These are phyloP conservation scores for Pimephales promelas DNA, from an alignment of 2,113 vertebrate species.

Conservation along the genomic window DNA sequence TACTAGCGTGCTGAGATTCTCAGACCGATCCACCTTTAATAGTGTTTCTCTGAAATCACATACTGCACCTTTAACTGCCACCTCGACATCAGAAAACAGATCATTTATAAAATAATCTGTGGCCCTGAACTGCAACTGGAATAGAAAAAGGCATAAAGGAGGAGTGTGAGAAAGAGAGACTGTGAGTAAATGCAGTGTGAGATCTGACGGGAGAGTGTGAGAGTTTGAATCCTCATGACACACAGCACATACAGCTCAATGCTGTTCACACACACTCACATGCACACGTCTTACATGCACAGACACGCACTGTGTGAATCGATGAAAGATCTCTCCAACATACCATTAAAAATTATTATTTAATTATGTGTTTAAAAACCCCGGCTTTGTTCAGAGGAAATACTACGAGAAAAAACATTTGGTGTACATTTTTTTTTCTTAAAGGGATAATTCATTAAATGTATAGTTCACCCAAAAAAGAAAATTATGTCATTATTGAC, in stretches of 20 bases:
- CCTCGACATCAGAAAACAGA: background rate
- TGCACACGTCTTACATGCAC: background rate
- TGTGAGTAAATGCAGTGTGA: conserved; percentile 70
- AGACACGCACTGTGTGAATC: background rate
- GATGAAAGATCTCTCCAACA: background rate
- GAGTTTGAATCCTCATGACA: conserved; percentile 54
- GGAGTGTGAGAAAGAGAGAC: conserved; percentile 19
- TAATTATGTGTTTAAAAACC: too few species aligned
- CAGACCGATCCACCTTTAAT: too few species aligned
- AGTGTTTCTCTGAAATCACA: too few species aligned
- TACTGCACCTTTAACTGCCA: background rate
- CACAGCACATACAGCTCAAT: conserved; percentile 23
- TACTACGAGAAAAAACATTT: background rate
- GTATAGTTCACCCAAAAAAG: too few species aligned
- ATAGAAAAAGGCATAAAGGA: background rate
- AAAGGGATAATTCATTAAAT: too few species aligned
- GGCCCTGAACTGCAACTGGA: background rate
- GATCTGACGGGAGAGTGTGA: conserved; percentile 67
- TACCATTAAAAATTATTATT: background rate
- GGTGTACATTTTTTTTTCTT: too few species aligned
- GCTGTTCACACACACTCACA: conserved; percentile 17
- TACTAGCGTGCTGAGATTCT: too few species aligned
- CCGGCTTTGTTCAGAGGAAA: background rate
- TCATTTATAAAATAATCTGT: background rate
- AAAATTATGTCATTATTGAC: too few species aligned